phyloP scores from a whole-genome alignment of 2,888 invertebrate genomes.

The Alviniconcha strummeri region DNA sequence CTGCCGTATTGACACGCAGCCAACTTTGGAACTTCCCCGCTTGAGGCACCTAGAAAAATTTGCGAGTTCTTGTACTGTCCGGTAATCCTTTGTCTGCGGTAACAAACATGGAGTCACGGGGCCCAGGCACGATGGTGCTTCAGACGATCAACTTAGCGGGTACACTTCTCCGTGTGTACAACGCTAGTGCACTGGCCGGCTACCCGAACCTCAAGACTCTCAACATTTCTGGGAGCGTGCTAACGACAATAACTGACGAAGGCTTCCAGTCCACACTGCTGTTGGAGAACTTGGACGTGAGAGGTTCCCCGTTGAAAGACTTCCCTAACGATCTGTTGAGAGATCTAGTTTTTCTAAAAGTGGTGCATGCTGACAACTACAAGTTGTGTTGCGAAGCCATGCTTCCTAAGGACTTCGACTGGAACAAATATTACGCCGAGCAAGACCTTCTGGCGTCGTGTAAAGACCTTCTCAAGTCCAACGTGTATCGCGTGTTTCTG shows the following conservation, averaged over 20 bases:
- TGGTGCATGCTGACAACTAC: conserved; percentile 4
- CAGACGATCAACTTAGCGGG: neutral
- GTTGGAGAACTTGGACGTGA: neutral
- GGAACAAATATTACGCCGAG: neutral
- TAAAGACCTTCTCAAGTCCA: conserved; percentile 32
- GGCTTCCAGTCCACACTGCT: neutral
- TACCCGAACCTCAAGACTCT: neutral
- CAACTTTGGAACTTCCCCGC: neutral
- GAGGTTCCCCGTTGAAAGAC: neutral
- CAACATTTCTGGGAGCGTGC: neutral
- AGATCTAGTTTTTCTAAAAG: neutral
- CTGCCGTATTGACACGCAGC: neutral
- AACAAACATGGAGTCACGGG: no score
- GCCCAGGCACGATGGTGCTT: neutral
- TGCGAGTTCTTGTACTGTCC: neutral
- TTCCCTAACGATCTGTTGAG: neutral
- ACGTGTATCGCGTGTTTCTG: conserved; percentile 19
- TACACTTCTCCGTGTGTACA: neutral
- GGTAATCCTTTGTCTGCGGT: neutral
- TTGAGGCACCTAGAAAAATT: neutral
- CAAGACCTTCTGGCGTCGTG: conserved; percentile 35
- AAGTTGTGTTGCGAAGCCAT: conserved; percentile 14
- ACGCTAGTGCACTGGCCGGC: neutral
- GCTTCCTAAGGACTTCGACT: neutral
- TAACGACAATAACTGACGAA: neutral